phyloP scores from a whole-genome alignment of 2,888 invertebrate genomes.

The Acanthosoma haemorrhoidale region DNA sequence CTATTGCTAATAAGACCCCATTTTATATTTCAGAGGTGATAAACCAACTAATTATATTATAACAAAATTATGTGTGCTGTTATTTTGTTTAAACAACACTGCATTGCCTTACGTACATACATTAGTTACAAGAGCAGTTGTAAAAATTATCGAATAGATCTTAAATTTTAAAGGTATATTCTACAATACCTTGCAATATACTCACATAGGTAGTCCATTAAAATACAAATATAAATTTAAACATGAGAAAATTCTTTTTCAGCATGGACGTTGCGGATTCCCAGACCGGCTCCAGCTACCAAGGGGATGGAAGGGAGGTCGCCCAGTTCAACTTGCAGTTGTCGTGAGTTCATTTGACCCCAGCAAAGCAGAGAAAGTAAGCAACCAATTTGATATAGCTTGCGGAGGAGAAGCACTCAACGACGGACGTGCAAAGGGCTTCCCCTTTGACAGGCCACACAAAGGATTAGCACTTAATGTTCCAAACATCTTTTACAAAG shows the following conservation, averaged over 20 bases:
- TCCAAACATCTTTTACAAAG: constrained; percentile 58
- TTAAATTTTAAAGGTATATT: too few relatives aligned
- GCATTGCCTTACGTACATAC: too few relatives aligned
- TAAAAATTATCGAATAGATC: too few relatives aligned
- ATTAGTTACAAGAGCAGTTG: too few relatives aligned
- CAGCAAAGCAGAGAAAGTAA: constrained; percentile 26
- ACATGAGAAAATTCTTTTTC: too few relatives aligned
- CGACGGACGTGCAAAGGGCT: constrained; percentile 63
- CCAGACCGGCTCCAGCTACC: constrained; percentile 67
- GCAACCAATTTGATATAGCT: constrained; percentile 47
- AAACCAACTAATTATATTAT: too few relatives aligned
- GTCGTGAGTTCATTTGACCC: constrained; percentile 48
- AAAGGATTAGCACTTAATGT: constrained; percentile 59
- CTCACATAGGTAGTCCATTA: too few relatives aligned
- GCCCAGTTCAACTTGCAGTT: constrained; percentile 60
- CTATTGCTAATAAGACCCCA: constrained; percentile 51
- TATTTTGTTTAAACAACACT: too few relatives aligned
- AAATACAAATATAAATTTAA: too few relatives aligned
- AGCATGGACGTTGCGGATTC: constrained; percentile 56
- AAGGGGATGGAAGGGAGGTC: constrained; percentile 61
- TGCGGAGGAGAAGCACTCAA: constrained; percentile 49
- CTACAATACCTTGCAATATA: too few relatives aligned
- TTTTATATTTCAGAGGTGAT: constrained; percentile 45
- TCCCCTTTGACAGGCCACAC: constrained; percentile 65
- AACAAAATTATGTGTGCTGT: too few relatives aligned